phyloP scores from a whole-genome alignment of 2,888 invertebrate species.

The Sinelater perroti region DNA sequence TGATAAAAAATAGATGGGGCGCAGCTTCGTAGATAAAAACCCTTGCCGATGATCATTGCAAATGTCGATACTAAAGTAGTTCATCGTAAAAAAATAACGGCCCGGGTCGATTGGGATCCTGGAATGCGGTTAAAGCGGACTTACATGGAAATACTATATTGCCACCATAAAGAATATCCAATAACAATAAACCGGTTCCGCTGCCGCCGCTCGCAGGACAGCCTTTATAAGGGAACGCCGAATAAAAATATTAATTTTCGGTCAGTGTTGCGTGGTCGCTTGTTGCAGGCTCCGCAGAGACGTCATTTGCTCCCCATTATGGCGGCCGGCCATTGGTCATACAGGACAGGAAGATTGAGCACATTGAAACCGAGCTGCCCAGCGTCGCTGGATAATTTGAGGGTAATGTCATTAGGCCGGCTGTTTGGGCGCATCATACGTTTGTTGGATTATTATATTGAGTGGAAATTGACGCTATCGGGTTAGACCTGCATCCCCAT shows the following conservation, averaged over 20 bases:
- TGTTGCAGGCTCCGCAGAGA: constrained; percentile 11
- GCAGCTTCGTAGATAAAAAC: no score
- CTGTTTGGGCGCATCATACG: constrained; percentile 30
- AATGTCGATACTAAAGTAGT: no score
- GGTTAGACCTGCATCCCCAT: constrained; percentile 17
- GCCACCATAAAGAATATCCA: constrained; percentile 2
- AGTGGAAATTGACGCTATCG: constrained; percentile 30
- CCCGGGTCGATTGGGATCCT: neutral
- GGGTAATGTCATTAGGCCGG: constrained; percentile 28
- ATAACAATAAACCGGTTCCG: constrained; percentile 8
- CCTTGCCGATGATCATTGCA: no score
- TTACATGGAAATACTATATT: constrained; percentile 7
- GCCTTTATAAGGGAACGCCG: constrained; percentile 5
- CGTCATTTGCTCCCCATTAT: constrained; percentile 14
- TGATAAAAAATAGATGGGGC: no score
- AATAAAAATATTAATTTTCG: constrained; percentile 20
- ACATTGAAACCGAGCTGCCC: constrained; percentile 18
- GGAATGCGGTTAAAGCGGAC: neutral
- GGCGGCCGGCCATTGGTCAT: constrained; percentile 2
- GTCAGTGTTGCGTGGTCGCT: constrained; percentile 8
- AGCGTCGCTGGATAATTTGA: constrained; percentile 23
- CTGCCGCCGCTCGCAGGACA: neutral
- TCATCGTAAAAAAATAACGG: no score
- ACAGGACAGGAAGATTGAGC: constrained; percentile 12
- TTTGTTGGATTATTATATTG: constrained; percentile 34